Conservation (phyloP, 1,140 invertebrate species). For the Maconellicoccus hirsutus region DNA sequence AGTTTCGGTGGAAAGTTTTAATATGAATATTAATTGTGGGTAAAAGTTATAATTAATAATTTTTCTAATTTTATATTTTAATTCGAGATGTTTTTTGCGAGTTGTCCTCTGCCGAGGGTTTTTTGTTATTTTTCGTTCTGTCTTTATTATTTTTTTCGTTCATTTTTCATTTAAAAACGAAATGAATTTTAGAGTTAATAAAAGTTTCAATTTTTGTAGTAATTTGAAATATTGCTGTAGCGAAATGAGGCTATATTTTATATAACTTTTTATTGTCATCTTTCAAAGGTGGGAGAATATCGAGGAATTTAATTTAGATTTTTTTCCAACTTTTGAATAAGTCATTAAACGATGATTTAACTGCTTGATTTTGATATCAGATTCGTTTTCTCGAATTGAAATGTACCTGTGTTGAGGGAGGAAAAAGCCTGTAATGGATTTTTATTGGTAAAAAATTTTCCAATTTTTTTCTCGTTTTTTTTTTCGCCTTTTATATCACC, state of each 20-base stretch:
- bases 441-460: too few species aligned
- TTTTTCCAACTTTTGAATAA: too few species aligned
- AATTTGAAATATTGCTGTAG: not conserved
- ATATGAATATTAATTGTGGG: constrained; percentile 16
- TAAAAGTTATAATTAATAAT: constrained; percentile 10
- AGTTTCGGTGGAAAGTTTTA: constrained; percentile 10
- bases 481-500: too few species aligned
- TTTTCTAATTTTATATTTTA: constrained; percentile 10
- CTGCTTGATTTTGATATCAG: too few species aligned
- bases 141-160: not conserved
- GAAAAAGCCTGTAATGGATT: too few species aligned
- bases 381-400: not conserved
- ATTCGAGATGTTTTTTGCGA: not conserved
- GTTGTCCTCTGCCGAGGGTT: not conserved
- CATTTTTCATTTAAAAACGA: not conserved
- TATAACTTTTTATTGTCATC: not conserved
- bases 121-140: not conserved
- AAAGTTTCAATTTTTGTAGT: constrained; percentile 1
- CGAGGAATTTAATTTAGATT: not conserved
- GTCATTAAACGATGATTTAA: too few species aligned
- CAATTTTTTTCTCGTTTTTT: too few species aligned
- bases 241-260: not conserved
- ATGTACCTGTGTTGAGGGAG: too few species aligned
- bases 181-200: not conserved
- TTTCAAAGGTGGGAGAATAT: not conserved